Base-by-base conservation (phyloP, 2,797 vertebrate genomes). In the Pipistrellus pipistrellus region DNA sequence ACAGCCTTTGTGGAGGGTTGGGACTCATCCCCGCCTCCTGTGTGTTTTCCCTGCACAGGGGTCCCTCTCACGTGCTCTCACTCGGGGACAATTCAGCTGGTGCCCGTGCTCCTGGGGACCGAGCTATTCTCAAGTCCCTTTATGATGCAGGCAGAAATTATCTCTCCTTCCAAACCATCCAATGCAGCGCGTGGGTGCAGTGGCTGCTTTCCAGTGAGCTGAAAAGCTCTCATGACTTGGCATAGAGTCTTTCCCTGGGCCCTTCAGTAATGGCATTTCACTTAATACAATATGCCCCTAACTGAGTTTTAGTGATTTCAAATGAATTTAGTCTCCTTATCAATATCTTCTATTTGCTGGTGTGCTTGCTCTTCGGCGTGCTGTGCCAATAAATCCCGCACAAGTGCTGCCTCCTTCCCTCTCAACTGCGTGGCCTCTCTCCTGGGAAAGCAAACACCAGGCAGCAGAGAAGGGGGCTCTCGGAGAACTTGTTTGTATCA, bases 241-340 rank as follows among this genome's bases (percentile, higher is more conserved):
- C 96, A 97, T 81, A 41, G 35, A 46, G 80, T 97, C 95, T 96
- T 95, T 94, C 93, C 95, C 95, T 86, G 0, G 1, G 96, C 93
- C 72, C 95, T 97, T 82, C 86, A 96, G 94, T 76, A 96, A 93
- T 93, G 97, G 93, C 81, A 94, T 95, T 97, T 97, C 95, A 92
- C 95, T 96, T 97, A 97, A 89, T 71, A 55, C 69, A 59, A 84
- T 95, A 81, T 93, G 96, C 97, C 88, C 86, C 69, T 95, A 96
- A 89, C 73, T 96, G 97, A 98, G 96, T 96, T 92, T 91, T 96
- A 83, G 84, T 88, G 85, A 98, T 96, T 97, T 97, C 93, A 97
- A 96, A 93, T 95, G 75, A 96, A 51, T 94, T 89, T 88, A 82
- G 69, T 87, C 95, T 84, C 83, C 96, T 95, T 93, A 95, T 90